Base-by-base conservation (phyloP, 2,797 vertebrate species). In the Phrynocephalus guinanensis region DNA sequence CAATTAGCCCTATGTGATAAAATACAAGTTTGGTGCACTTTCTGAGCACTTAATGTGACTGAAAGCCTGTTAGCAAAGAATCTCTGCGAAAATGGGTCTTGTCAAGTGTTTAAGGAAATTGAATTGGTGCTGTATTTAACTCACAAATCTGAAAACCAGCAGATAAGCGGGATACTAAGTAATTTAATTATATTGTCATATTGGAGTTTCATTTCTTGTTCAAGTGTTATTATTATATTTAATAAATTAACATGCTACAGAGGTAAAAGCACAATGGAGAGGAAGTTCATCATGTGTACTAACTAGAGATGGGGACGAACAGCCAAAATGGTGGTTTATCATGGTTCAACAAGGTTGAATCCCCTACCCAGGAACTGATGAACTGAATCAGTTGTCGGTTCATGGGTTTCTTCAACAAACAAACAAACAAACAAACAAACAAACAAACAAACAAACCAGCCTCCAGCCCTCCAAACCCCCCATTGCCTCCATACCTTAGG, bases 91-190 rank as follows among this genome's bases (percentile, higher is more conserved):
- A 96, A 95, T 89, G 90, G 91, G 91, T 93, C 93, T 92, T 95
- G 95, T 95, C 92, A 95, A 94, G 91, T 95, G 91, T 94, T 96
- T 95, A 95, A 94, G 93, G 93, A 95, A 95, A 94, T 91, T 91
- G 94, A 95, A 95, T 93, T 92, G 94, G 84, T 86, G 78, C 92
- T 71, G 86, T 93, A 90, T 95, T 94, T 92, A 94, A 94, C 75
- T 91, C 83, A 87, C 33, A 92, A 70, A 88, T 85, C 81, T 93
- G 75, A 91, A 90, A 90, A 92, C 85, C 30, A 77, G 81, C 81
- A 92, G 92, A 92, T 90, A 92, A 83, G 94, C 86, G 89, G 93
- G 70, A 92, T 93, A 90, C 71, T 81, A 88, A 91, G 87, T 95
- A 92, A 94, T 93, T 93, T 94, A 94, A 95, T 95, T 95, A 93